Evolutionary conservation across 2,113 vertebrate species (phyloP), one percentile per base, ranked within the genome.

Genomic region (Chrysochloris asiatica): DNA sequence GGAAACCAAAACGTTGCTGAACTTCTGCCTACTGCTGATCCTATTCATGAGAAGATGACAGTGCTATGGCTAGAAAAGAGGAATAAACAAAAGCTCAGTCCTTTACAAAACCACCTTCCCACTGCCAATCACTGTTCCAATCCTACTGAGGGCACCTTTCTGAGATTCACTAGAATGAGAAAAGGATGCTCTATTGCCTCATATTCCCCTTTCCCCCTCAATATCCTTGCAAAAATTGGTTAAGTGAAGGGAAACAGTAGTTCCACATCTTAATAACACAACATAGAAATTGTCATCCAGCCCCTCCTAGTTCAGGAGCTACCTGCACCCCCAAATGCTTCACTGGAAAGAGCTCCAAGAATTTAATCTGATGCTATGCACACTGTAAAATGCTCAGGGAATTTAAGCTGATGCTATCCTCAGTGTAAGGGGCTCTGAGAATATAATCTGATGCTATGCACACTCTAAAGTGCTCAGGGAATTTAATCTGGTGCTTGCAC

Each of bases 61-160:
- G 17, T 2, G 5, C 22, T 48, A 3, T 26, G 28, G 19, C 1
- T 2, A 2, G 30, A 72, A 2, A 47, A 78, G 54, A 61, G 54
- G 41, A 67, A 24, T 6, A 2, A n/a, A 41, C 26, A 52, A 48
- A 69, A 16, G 33, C 33, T 59, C 17, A 22, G 48, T 24, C 19
- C n/a, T n/a, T 48, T 41, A 2, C 22, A 47, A 6, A 21, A 30
- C 50, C 72, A n/a, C 54, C 24, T 48, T 43, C 38, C 24, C 0
- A 1, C 2, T 13, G 19, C 17, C 28, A 43, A 24, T 22, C 45
- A 48, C 54, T 4, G 33, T 16, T 28, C 50, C 12, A 1, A 30
- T 59, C 52, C 6, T 2, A 26, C 11, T 3, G 17, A 6, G 1
- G 11, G 30, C 11, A 43, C 2, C 0, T 8, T 67, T 47, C 61